phyloP scores from a whole-genome alignment of 2,888 invertebrate genomes.

The Perizoma flavofasciatum region DNA sequence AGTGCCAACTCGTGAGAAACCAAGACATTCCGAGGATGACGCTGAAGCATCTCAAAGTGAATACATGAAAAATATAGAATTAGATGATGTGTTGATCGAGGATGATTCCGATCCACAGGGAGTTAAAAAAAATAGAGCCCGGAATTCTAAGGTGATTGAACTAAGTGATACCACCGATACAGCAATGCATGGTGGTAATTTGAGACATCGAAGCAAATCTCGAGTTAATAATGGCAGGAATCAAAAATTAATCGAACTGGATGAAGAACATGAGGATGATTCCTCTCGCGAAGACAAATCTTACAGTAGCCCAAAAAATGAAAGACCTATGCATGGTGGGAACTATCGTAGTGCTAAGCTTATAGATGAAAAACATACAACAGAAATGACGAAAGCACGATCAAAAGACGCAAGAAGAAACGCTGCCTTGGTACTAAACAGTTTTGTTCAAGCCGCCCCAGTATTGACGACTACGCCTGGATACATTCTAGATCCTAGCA shows the following conservation, averaged over 20 bases:
- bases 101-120: conserved; percentile 50
- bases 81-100: conserved; percentile 35
- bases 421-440: conserved; percentile 65
- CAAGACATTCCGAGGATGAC: conserved; percentile 38
- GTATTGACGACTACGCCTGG: conserved; percentile 67
- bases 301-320: conserved; percentile 47
- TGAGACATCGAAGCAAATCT: conserved; percentile 46
- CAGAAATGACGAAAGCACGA: conserved; percentile 38
- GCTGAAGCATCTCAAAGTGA: conserved; percentile 64
- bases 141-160: conserved; percentile 57
- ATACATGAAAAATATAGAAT: conserved; percentile 52
- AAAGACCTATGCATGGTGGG: conserved; percentile 69
- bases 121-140: conserved; percentile 45
- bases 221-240: conserved; percentile 41
- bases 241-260: conserved; percentile 63
- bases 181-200: conserved; percentile 62
- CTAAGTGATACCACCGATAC: conserved; percentile 42
- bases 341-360: conserved; percentile 71
- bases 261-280: conserved; percentile 53
- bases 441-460: conserved; percentile 69
- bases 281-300: conserved; percentile 45
- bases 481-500: conserved; percentile 77
- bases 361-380: conserved; percentile 41
- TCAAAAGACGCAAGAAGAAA: conserved; percentile 49
- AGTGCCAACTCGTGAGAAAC: conserved; percentile 14